Percentiles rank a stretch among this genome's conserved stretches.
Conservation (phyloP, 1,140 invertebrate genomes). For the Delia radicum region DNA sequence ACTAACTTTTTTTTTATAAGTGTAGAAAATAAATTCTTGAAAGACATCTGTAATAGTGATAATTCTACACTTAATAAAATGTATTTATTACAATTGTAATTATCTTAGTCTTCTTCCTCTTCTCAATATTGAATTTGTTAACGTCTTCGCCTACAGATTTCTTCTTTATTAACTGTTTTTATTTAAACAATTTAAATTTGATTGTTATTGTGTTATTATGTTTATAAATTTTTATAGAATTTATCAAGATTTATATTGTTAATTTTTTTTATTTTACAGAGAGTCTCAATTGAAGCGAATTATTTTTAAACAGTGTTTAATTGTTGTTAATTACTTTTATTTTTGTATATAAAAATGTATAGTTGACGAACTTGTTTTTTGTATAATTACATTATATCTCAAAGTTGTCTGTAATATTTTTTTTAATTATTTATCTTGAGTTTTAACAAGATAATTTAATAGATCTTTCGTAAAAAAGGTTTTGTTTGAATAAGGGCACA, state of each 20-base stretch:
- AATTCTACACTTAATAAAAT: background rate
- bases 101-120: too few relatives aligned
- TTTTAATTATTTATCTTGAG: slow-evolving; percentile 11
- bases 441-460: slow-evolving; percentile 8
- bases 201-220: background rate
- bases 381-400: slow-evolving; percentile 21
- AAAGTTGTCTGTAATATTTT: slow-evolving; percentile 31
- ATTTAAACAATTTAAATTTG: background rate
- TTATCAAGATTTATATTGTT: background rate
- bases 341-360: slow-evolving; percentile 28
- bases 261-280: background rate
- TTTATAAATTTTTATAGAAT: background rate
- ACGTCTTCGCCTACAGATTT: background rate
- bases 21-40: background rate
- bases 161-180: background rate
- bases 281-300: background rate
- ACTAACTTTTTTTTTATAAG: too few relatives aligned
- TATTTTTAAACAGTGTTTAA: background rate
- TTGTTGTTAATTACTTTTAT: slow-evolving; percentile 4
- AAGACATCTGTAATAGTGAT: background rate
- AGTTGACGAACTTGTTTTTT: slow-evolving; percentile 27
- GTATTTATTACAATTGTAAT: too few relatives aligned
- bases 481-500: background rate
- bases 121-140: background rate
- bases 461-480: slow-evolving; percentile 27